Evolutionary conservation across 2,797 vertebrate species (phyloP).

Genomic region (Champsocephalus esox): DNA sequence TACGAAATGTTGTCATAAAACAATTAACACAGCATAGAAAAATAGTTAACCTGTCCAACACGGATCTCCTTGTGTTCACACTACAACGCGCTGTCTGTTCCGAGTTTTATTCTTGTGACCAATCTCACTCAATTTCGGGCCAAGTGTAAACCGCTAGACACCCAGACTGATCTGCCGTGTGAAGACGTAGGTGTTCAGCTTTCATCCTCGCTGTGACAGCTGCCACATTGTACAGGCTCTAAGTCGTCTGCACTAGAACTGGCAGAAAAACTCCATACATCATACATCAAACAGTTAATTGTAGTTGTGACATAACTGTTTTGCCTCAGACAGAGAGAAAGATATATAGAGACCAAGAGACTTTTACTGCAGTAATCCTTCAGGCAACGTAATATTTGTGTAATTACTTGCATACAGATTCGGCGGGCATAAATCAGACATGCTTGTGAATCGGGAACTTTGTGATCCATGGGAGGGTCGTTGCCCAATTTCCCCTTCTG

Average conservation of each 20-base stretch:
- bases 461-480: neutral
- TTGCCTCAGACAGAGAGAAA: conserved; percentile 30
- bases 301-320: conserved; percentile 38
- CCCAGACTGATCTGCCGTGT: conserved; percentile 11
- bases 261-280: conserved; percentile 39
- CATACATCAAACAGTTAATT: conserved; percentile 48
- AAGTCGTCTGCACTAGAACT: conserved; percentile 32
- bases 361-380: conserved; percentile 34
- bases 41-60: neutral
- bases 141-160: neutral
- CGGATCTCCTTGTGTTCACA: neutral
- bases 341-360: conserved; percentile 5
- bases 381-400: conserved; percentile 23
- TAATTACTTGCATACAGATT: conserved; percentile 30
- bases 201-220: conserved; percentile 50
- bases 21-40: neutral
- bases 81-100: neutral
- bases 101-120: conserved; percentile 15
- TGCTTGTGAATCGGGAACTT: neutral
- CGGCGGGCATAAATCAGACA: conserved; percentile 29
- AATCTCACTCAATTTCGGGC: conserved; percentile 15
- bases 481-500: neutral
- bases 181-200: conserved; percentile 27
- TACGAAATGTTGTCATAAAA: neutral
- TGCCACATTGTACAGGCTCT: conserved; percentile 44